Base-by-base conservation (phyloP, 2,797 vertebrate genomes). In the Sebastes jordani region DNA sequence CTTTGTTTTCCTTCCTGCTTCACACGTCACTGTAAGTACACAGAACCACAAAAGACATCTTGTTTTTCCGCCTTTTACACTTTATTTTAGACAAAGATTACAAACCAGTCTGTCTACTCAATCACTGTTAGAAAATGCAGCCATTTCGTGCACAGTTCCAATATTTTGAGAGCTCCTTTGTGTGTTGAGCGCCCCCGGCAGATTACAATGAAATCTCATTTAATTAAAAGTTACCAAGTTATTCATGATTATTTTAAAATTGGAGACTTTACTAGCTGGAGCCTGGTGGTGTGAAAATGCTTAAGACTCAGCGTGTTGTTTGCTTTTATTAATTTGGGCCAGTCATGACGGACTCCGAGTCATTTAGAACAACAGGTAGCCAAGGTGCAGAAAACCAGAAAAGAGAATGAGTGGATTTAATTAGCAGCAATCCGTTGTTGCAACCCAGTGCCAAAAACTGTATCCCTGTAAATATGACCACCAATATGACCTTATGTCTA, bases 211-310 rank as follows among this genome's bases (percentile, higher is more conserved):
- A 77, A 74, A 69, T 49, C 29, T 36, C 71, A 55, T 83, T 85
- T 75, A 79, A 86, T 88, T 83, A 74, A 74, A 86, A 66, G 42
- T 76, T 74, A 7, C 42, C 49, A 46, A 82, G 32, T 76, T 86
- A 54, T 87, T 70, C 63, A 66, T 71, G 58, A 22, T 16, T 74
- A 36, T 36, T 85, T 71, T 30, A 59, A 66, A 54, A 66, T 73
- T 60, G 36, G 11, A 38, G 8, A 71, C 22, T 67, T 29, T 11
- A 58, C 3, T 61, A 56, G 70, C 25, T 60, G 58, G 70, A 68
- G 42, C 13, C 14, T 14, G 20, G n/a, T 52, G 49, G 29, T 67
- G 18, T 20, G n/a, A 61, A 62, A 72, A 32, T 36, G 22, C 27
- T 72, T 52, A 34, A 5, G 22, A 71, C 29, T 49, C 52, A 42